Evolutionary conservation across 2,113 vertebrate genomes (phyloP).

Genomic region (Istiophorus platypterus): DNA sequence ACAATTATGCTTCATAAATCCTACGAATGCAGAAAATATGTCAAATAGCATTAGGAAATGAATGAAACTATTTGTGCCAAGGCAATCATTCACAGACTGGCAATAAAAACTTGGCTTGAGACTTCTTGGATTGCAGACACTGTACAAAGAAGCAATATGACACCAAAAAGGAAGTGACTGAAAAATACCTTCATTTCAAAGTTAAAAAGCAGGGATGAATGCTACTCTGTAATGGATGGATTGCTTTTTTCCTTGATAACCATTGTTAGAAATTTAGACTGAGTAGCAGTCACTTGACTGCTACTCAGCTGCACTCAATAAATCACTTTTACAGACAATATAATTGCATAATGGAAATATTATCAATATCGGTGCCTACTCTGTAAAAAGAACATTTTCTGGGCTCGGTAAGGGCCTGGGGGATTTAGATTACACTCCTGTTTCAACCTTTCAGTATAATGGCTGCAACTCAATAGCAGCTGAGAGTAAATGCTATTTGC

Average conservation of each 20-base stretch:
- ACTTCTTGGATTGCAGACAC: slow-evolving; percentile 24
- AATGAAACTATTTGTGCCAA: slow-evolving; percentile 36
- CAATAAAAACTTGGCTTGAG: slow-evolving; percentile 37
- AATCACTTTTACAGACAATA: slow-evolving; percentile 65
- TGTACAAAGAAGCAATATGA: slow-evolving; percentile 57
- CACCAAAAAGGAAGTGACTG: slow-evolving; percentile 44
- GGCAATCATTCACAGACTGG: slow-evolving; percentile 39
- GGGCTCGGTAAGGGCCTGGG: slow-evolving; percentile 54
- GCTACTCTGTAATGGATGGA: slow-evolving; percentile 47
- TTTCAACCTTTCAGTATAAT: slow-evolving; percentile 68
- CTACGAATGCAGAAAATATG: slow-evolving; percentile 27
- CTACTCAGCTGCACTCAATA: slow-evolving; percentile 58
- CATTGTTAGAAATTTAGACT: slow-evolving; percentile 54
- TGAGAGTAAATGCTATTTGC: slow-evolving; percentile 68
- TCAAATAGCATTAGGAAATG: slow-evolving; percentile 38
- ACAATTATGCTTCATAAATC: slow-evolving; percentile 11
- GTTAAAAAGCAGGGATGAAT: slow-evolving; percentile 55
- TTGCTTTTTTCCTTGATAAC: slow-evolving; percentile 56
- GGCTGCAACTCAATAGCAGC: slow-evolving; percentile 59
- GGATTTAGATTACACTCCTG: slow-evolving; percentile 72
- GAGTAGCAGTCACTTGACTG: slow-evolving; percentile 62
- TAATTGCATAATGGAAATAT: slow-evolving; percentile 74
- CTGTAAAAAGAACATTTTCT: slow-evolving; percentile 68
- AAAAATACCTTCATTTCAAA: slow-evolving; percentile 59
- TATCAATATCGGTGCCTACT: slow-evolving; percentile 69